phyloP scores from a whole-genome alignment of 2,113 vertebrate genomes.

The Emydura subglobosa region DNA sequence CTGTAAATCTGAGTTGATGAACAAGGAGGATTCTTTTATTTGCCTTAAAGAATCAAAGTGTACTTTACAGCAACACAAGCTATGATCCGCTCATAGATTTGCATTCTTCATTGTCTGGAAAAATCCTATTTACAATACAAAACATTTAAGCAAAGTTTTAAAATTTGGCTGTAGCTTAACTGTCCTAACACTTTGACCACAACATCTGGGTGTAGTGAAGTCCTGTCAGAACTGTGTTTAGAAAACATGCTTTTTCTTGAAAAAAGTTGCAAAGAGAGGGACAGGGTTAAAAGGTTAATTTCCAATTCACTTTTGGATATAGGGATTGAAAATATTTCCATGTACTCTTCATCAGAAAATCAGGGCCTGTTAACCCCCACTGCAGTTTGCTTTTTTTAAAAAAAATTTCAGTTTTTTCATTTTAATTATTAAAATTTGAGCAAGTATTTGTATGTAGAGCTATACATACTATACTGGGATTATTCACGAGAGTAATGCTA shows the following conservation, averaged over 20 bases:
- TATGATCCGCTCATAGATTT: neutral
- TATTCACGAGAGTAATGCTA: rapidly evolving
- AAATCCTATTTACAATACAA: neutral
- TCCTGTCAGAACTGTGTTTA: neutral
- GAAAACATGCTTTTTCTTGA: neutral
- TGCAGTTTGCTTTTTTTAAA: too few species aligned
- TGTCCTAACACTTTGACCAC: neutral
- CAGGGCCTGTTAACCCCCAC: neutral
- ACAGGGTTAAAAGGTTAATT: neutral
- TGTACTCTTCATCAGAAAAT: neutral
- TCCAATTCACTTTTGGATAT: neutral
- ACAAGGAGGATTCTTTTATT: neutral
- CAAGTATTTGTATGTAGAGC: neutral
- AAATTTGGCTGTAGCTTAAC: neutral
- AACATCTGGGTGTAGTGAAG: rapidly evolving
- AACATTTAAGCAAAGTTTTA: neutral
- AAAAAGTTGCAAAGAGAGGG: neutral
- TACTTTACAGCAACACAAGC: neutral
- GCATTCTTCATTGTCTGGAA: neutral
- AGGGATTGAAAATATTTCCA: neutral
- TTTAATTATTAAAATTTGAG: too few species aligned
- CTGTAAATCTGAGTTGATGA: neutral
- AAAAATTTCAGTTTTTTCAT: too few species aligned
- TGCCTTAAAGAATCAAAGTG: too few species aligned
- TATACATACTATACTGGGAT: rapidly evolving